A percentile compares a stretch with the other conserved stretches of the same genome.
phyloP scores from a whole-genome alignment of 2,888 invertebrate species.

The Encarsia formosa region DNA sequence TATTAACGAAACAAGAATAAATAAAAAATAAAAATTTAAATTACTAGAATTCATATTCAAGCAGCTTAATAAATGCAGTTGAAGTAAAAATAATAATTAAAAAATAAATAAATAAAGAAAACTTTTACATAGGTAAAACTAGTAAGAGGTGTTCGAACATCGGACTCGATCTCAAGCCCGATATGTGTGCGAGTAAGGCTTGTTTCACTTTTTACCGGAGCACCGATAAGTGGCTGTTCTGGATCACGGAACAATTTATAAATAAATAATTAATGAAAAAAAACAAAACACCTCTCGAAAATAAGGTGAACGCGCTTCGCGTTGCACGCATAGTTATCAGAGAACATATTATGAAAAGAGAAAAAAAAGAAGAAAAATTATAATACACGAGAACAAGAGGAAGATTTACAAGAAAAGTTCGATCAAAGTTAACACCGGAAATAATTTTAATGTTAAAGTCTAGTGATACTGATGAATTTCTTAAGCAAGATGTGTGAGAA shows the following conservation, averaged over 20 bases:
- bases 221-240: conserved; percentile 4
- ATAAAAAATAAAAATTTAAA: conserved; percentile 10
- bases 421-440: conserved; percentile 10
- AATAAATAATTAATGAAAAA: conserved; percentile 7
- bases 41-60: neutral
- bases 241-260: conserved; percentile 13
- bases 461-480: conserved; percentile 39
- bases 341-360: conserved; percentile 3
- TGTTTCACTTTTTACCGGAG: conserved; percentile 10
- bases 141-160: conserved; percentile 9
- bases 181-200: conserved; percentile 15
- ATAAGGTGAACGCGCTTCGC: too few relatives aligned
- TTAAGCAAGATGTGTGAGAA: conserved; percentile 30
- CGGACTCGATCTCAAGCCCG: conserved; percentile 24
- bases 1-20: too few relatives aligned
- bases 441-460: conserved; percentile 32
- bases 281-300: neutral
- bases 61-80: neutral
- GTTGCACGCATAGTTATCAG: too few relatives aligned
- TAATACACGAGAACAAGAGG: conserved; percentile 1
- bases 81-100: conserved; percentile 11
- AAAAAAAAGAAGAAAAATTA: neutral
- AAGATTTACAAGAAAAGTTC: conserved; percentile 5
- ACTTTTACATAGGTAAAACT: neutral
- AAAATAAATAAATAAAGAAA: conserved; percentile 1